Evolutionary conservation across 2,113 vertebrate genomes (phyloP), one percentile per base, ranked within the genome.

Genomic region (Coregonus clupeaformis): DNA sequence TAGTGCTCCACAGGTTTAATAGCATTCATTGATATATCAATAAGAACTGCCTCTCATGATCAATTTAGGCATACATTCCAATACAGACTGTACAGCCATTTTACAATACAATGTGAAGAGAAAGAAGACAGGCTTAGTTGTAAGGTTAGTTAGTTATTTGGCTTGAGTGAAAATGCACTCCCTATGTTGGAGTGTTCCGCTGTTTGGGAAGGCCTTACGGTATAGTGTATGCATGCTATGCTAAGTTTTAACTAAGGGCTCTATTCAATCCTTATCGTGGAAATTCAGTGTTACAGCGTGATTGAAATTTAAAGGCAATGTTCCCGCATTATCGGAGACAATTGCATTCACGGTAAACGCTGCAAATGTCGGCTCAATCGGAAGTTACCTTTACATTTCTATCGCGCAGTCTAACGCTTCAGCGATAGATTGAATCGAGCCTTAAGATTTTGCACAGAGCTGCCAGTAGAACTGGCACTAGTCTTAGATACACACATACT

Each of bases 141-240:
- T 69, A 29, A 73, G 71, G 63, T 71, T 65, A 65, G 25, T 25
- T 64, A 13, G 29, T 32, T 36, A 20, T 16, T 25, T 36, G 30
- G 71, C 32, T 29, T 71, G 70, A 73, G 36, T 12, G 20, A 75
- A 45, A 45, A 69, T 47, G 9, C 29, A 57, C 36, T 68, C 4
- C 55, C 32, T 13, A 52, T 24, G 55, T 68, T 36, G n/a, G 29
- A 22, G 6, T 30, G 68, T 49, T 20, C 20, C 11, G 16, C 29
- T 60, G 65, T 65, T 68, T 74, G 16, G 11, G 7, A 55, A 74
- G 16, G 73, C 73, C 73, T 74, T 74, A 55, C 73, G 14, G 18
- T 74, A 66, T 30, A 70, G 30, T 72, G 60, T 36, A 71, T 71
- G 60, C 73, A 55, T 25, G 20, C 2, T 24, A 68, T 59, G n/a